Conservation (phyloP, 2,113 vertebrate genomes). For the Eolophus roseicapilla region DNA sequence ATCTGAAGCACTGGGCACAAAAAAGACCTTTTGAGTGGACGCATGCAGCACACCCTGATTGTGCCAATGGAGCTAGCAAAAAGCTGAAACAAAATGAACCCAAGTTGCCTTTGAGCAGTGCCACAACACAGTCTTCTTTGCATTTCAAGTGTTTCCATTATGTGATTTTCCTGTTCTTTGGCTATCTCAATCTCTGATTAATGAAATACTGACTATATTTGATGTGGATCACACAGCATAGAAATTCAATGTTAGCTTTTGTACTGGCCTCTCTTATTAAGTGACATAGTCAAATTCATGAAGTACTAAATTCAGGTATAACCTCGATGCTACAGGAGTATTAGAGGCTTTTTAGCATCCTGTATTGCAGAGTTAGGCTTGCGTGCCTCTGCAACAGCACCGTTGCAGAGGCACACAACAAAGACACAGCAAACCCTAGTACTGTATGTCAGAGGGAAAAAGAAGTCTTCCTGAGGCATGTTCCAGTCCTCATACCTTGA, state of each 20-base stretch:
- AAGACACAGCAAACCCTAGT: background rate
- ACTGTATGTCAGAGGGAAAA: background rate
- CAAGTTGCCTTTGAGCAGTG: background rate
- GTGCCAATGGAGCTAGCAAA: accelerated
- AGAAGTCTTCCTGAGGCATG: background rate
- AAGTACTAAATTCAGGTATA: background rate
- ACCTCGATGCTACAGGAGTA: accelerated
- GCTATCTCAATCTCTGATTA: background rate
- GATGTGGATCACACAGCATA: background rate
- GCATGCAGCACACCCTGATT: background rate
- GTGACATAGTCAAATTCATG: background rate
- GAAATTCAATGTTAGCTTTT: background rate
- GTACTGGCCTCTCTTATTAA: background rate
- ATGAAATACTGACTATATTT: background rate
- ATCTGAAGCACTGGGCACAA: background rate
- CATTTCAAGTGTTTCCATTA: background rate
- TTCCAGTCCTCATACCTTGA: background rate
- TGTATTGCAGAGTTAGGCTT: background rate
- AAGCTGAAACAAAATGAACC: background rate
- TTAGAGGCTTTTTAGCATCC: background rate
- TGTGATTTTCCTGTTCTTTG: background rate
- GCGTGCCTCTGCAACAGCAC: background rate
- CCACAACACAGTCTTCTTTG: background rate
- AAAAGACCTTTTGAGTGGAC: background rate
- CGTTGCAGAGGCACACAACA: background rate